These are phyloP conservation scores for Zaprionus ghesquierei DNA, from an alignment of 1,140 invertebrate species.

Conservation along the genomic window DNA sequence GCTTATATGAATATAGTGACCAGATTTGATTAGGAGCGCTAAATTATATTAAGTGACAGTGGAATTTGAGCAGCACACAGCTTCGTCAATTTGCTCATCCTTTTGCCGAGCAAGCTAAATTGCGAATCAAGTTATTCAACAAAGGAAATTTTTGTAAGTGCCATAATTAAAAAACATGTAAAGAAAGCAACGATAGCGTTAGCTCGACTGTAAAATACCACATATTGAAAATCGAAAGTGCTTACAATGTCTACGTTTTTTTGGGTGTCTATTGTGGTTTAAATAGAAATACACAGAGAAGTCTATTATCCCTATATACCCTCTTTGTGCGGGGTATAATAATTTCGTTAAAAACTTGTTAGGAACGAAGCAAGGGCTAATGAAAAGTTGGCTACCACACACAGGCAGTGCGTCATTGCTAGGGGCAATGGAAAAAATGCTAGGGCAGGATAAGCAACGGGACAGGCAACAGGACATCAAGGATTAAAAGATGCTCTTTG, in stretches of 20 bases:
- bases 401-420: conserved; percentile 48
- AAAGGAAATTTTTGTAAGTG: conserved; percentile 74
- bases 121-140: conserved; percentile 57
- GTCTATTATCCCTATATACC: too few relatives aligned
- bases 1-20: neutral
- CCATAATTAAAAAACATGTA: conserved; percentile 66
- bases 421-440: conserved; percentile 39
- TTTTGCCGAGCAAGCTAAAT: too few relatives aligned
- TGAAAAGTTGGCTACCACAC: conserved; percentile 23
- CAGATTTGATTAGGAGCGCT: conserved; percentile 1
- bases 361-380: conserved; percentile 15
- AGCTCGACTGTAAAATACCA: neutral
- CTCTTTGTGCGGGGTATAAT: conserved; percentile 1
- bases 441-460: neutral
- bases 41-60: neutral
- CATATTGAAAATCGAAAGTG: too few relatives aligned
- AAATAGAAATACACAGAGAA: too few relatives aligned
- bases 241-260: too few relatives aligned
- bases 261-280: too few relatives aligned
- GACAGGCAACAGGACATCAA: conserved; percentile 74
- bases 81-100: neutral
- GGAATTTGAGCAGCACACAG: conserved; percentile 6
- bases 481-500: conserved; percentile 72
- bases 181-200: neutral
- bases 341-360: conserved; percentile 72